Evolutionary conservation across 1,140 invertebrate genomes (phyloP).

Genomic region (Rhopalosiphum padi): DNA sequence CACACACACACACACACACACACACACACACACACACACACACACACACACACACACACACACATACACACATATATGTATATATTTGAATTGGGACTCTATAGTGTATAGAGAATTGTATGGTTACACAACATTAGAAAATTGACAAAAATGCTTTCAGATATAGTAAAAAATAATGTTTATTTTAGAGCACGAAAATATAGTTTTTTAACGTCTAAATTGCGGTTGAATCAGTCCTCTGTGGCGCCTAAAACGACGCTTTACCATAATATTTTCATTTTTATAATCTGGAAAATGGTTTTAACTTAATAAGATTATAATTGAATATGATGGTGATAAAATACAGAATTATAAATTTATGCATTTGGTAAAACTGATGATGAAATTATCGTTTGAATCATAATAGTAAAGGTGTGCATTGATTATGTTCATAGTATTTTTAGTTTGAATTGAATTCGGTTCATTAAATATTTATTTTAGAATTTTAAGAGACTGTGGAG

Average conservation of each 20-base stretch:
- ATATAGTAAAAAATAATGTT: neutral
- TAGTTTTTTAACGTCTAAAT: neutral
- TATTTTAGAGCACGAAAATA: neutral
- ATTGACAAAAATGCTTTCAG: constrained; percentile 19
- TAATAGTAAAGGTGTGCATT: neutral
- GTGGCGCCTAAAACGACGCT: neutral
- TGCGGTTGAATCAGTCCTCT: neutral
- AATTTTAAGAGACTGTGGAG: neutral
- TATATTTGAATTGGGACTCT: neutral
- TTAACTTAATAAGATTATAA: constrained; percentile 26
- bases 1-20: neutral
- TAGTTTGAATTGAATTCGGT: neutral
- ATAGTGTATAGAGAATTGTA: neutral
- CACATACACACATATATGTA: neutral
- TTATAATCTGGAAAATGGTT: neutral
- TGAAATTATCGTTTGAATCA: neutral
- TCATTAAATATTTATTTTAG: neutral
- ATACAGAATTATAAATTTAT: neutral
- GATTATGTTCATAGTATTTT: neutral
- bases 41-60: neutral
- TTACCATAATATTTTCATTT: neutral
- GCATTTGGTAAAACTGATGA: neutral
- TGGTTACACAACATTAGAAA: neutral
- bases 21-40: neutral
- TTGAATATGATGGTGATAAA: neutral